These are phyloP conservation scores for Oligia fasciuncula DNA, from an alignment of 2,888 invertebrate genomes.

Conservation along the genomic window DNA sequence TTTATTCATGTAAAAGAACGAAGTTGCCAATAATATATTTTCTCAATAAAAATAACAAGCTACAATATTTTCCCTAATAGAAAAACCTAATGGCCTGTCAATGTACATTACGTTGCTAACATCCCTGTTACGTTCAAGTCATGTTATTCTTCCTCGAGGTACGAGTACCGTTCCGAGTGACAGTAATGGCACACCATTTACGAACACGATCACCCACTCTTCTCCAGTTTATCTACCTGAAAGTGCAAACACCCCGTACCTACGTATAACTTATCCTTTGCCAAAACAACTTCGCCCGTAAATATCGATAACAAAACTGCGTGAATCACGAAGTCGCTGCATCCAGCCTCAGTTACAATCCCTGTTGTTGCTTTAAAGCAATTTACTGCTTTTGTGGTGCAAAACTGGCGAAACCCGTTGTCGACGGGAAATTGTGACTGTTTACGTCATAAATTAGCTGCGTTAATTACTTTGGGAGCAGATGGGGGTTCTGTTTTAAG, in stretches of 20 bases:
- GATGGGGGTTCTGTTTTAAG: constrained; percentile 64
- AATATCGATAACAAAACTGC: constrained; percentile 50
- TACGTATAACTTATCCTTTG: constrained; percentile 48
- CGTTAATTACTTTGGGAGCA: constrained; percentile 70
- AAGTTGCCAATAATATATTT: background rate
- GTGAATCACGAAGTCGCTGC: constrained; percentile 52
- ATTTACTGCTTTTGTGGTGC: constrained; percentile 72
- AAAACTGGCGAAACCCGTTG: constrained; percentile 64
- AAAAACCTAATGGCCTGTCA: constrained; percentile 46
- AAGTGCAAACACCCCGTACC: constrained; percentile 42
- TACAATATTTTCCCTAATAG: constrained; percentile 29
- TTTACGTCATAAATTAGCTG: constrained; percentile 75
- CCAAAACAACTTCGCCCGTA: constrained; percentile 60
- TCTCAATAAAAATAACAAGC: constrained; percentile 1
- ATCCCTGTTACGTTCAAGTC: constrained; percentile 17
- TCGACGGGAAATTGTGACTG: constrained; percentile 66
- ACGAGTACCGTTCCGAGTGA: constrained; percentile 10
- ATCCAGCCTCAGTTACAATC: constrained; percentile 47
- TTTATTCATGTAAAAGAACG: background rate
- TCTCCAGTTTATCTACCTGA: constrained; percentile 41
- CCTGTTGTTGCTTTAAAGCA: constrained; percentile 60
- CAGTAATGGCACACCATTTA: constrained; percentile 56
- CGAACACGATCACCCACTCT: constrained; percentile 51
- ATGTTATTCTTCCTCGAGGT: constrained; percentile 43
- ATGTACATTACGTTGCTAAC: constrained; percentile 27